These are phyloP conservation scores for Pteronura brasiliensis DNA, from an alignment of 2,113 vertebrate species.

Conservation along the genomic window DNA sequence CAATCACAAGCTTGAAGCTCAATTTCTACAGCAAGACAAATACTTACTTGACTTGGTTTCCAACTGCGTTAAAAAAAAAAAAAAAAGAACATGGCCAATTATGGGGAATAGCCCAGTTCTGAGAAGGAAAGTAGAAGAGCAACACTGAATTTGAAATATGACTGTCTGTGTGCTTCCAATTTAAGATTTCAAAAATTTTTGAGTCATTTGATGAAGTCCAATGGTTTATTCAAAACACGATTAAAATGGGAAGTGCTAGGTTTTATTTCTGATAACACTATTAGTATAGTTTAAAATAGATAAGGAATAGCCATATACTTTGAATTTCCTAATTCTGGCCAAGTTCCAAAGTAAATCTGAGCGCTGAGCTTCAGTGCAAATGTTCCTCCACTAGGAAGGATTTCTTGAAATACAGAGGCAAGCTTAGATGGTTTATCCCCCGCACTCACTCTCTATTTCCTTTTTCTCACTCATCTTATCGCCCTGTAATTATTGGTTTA, in stretches of 20 bases:
- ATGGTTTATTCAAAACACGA: not conserved
- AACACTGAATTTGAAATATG: not conserved
- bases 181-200: not conserved
- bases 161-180: not conserved
- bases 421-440: not conserved
- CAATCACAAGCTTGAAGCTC: not conserved
- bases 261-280: not conserved
- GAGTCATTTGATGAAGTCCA: not conserved
- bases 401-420: not conserved
- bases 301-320: not conserved
- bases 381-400: not conserved
- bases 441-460: not conserved
- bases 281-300: not conserved
- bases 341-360: constrained; percentile 13
- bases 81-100: not conserved
- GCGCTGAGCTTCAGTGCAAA: not conserved
- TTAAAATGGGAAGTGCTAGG: not conserved
- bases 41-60: not conserved
- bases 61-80: not conserved
- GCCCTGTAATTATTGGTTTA: not conserved
- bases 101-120: not conserved
- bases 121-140: not conserved
- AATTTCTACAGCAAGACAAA: not conserved
- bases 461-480: not conserved
- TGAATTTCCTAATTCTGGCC: not conserved